Evolutionary conservation across 2,797 vertebrate species (phyloP).

Genomic region (Hylomyscus alleni): DNA sequence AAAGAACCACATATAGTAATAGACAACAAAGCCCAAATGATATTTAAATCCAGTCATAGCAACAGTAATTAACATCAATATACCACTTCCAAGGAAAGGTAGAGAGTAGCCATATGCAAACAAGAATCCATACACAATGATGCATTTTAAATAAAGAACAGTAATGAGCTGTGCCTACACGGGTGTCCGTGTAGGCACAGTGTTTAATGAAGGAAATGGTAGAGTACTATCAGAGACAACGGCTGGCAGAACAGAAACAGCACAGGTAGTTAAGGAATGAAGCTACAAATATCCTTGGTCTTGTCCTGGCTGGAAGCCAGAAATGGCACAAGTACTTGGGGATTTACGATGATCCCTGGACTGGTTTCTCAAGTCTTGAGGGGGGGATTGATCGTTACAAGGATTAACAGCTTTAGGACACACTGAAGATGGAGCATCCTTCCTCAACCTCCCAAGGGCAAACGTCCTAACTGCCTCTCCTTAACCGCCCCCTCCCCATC

Average conservation of each 20-base stretch:
- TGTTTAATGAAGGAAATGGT: background rate
- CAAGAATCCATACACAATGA: slow-evolving; percentile 16
- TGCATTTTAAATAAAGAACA: background rate
- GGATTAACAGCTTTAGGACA: background rate
- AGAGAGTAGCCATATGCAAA: background rate
- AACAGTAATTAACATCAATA: background rate
- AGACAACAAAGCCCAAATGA: background rate
- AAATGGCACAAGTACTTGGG: background rate
- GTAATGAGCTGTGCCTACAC: background rate
- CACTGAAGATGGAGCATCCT: background rate
- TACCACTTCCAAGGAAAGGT: background rate
- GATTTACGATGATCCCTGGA: background rate
- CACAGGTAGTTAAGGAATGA: background rate
- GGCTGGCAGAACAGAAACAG: background rate
- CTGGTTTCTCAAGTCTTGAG: background rate
- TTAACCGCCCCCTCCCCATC: too few species aligned
- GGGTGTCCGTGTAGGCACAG: too few species aligned
- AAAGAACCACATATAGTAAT: background rate
- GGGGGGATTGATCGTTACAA: background rate
- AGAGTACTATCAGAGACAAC: background rate
- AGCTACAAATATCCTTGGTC: background rate
- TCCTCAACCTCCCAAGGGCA: background rate
- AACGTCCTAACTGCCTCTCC: background rate
- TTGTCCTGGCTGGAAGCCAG: background rate
- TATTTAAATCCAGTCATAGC: background rate